These are phyloP conservation scores for Coreius guichenoti DNA, from an alignment of 2,797 vertebrate genomes.

Conservation along the genomic window DNA sequence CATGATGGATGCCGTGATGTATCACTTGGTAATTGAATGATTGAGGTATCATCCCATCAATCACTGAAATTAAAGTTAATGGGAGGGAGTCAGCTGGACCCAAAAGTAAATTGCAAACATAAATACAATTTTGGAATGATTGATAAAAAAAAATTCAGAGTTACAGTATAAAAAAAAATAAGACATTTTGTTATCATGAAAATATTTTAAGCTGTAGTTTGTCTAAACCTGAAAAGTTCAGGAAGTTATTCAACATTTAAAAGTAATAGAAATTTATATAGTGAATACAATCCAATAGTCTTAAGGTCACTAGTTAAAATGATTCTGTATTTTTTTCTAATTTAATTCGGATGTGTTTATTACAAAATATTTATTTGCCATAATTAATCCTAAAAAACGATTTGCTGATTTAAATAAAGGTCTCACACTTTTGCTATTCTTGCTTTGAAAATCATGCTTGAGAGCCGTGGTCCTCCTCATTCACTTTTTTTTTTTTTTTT, in stretches of 20 bases:
- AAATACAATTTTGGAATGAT: not conserved
- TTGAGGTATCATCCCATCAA: not conserved
- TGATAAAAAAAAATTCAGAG: not conserved
- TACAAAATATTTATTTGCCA: not conserved
- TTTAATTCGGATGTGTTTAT: not conserved
- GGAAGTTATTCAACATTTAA: not conserved
- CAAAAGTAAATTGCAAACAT: not conserved
- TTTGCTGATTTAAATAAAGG: not conserved
- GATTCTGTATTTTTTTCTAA: not conserved
- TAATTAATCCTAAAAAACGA: not conserved
- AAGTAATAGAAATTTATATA: not conserved
- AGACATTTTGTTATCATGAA: not conserved
- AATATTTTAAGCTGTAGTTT: not conserved
- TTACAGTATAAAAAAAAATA: not conserved
- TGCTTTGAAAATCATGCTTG: not conserved
- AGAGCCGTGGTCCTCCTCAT: not conserved
- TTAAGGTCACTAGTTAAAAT: not conserved
- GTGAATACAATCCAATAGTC: not conserved
- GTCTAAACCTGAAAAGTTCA: not conserved
- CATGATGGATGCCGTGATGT: conserved; percentile 2
- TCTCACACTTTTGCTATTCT: not conserved
- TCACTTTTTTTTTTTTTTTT: conserved; percentile 1
- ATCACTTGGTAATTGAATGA: conserved; percentile 5
- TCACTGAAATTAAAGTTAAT: conserved; percentile 2
- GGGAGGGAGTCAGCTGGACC: not conserved